Conservation (phyloP, 2,888 invertebrate species). For the Netelia inedita region DNA sequence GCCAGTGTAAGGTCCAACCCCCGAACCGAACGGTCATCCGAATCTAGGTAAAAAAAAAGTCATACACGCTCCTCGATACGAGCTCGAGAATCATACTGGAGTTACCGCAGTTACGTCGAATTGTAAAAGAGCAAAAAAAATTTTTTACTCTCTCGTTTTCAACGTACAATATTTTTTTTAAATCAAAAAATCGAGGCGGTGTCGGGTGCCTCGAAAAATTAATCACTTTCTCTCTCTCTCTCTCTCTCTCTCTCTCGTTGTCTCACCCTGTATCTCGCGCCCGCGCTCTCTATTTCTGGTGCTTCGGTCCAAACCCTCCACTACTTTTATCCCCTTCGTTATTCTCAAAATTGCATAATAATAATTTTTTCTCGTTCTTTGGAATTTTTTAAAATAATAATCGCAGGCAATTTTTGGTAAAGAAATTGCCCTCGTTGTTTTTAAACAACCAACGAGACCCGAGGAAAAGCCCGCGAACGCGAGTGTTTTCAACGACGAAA, state of each 20-base stretch:
- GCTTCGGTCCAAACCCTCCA: constrained; percentile 18
- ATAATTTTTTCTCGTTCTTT: neutral
- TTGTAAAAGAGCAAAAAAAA: constrained; percentile 24
- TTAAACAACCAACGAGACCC: constrained; percentile 1
- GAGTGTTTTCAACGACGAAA: constrained; percentile 59
- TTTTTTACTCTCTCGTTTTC: neutral
- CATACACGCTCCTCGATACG: constrained; percentile 43
- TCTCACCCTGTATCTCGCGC: constrained; percentile 30
- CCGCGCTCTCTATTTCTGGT: constrained; percentile 45
- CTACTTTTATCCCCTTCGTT: neutral
- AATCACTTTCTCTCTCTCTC: constrained; percentile 52
- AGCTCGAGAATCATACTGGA: constrained; percentile 30
- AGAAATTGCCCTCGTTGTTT: constrained; percentile 6
- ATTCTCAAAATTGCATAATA: neutral
- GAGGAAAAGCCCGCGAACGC: constrained; percentile 42
- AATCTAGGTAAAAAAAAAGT: constrained; percentile 82
- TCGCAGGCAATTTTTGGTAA: neutral
- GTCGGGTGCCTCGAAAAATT: constrained; percentile 64
- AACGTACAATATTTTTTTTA: neutral
- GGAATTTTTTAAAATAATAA: constrained; percentile 2
- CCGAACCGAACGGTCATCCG: constrained; percentile 85
- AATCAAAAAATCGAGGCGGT: constrained; percentile 39
- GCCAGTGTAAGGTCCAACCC: constrained; percentile 85
- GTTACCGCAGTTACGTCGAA: constrained; percentile 47
- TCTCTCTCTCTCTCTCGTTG: constrained; percentile 23